phyloP scores from a whole-genome alignment of 2,797 vertebrate genomes.

The Dallia pectoralis region DNA sequence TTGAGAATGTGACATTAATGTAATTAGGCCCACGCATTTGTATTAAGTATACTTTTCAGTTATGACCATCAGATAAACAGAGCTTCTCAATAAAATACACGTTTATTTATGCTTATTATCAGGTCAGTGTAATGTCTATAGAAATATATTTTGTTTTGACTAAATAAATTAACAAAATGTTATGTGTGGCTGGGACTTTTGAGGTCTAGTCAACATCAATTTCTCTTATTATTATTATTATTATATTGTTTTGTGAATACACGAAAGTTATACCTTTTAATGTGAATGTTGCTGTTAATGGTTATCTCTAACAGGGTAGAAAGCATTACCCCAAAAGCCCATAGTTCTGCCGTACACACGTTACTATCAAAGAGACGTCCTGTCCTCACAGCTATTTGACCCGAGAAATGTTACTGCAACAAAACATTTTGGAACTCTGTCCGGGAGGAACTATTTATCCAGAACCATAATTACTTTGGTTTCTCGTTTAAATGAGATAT shows the following conservation, averaged over 20 bases:
- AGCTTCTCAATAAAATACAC: neutral
- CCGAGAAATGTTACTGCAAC: neutral
- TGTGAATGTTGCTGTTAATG: slow-evolving; percentile 3
- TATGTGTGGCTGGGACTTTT: neutral
- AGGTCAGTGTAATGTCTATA: neutral
- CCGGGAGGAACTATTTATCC: slow-evolving; percentile 20
- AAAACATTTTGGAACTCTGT: slow-evolving; percentile 9
- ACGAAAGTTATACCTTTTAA: neutral
- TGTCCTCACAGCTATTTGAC: slow-evolving; percentile 24
- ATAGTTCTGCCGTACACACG: slow-evolving; percentile 48
- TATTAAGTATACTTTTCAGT: neutral
- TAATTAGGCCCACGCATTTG: neutral
- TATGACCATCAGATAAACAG: neutral
- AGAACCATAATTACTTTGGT: slow-evolving; percentile 26
- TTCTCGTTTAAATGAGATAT: slow-evolving; percentile 54
- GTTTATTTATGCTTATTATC: neutral
- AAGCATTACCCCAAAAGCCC: slow-evolving; percentile 29
- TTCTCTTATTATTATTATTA: neutral
- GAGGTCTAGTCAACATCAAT: neutral
- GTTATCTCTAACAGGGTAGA: neutral
- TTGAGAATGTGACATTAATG: neutral
- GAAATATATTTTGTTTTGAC: neutral
- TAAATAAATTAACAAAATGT: neutral
- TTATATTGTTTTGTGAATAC: no score
- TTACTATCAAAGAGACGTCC: slow-evolving; percentile 22